Base-by-base conservation (phyloP, 2,797 vertebrate genomes). In the Schizopygopsis pylzovi region DNA sequence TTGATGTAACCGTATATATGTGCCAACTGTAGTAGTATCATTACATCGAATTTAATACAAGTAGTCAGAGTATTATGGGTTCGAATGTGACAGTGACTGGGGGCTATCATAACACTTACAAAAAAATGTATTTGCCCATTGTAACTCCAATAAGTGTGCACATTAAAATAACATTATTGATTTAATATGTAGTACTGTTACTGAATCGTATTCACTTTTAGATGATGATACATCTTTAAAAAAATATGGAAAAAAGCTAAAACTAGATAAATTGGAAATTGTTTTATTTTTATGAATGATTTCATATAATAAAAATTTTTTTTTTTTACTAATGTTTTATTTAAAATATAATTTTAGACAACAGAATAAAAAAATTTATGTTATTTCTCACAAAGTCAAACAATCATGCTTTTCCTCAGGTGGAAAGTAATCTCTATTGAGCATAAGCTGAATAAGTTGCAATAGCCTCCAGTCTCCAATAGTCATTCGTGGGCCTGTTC, bases 401-500 rank as follows among this genome's bases (percentile, higher is more conserved):
- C 7, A 4, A 79, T 79, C 15, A 28, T n/a, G 41, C 39, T 28
- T 63, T 79, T 61, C 56, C 77, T 45, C 77, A 20, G 39, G 77
- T 8, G 1, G n/a, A 79, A 43, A 79, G 61, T 13, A 11, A 49
- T 80, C 65, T 82, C 67, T 56, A 25, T 13, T 54, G 15, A 61
- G 22, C 37, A 45, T 82, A 39, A 33, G 79, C 79, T 67, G 79
- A 81, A 52, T 47, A 81, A 13, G 43, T 72, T 72, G 28, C 39
- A 75, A 37, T 63, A 61, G 70, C 81, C 68, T 41, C 70, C 54
- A 7, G 63, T 81, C 79, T 54, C 79, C 79, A 70, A 45, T 82
- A 45, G 12, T n/a, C 65, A 54, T 67, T 37, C 6, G 25, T 67
- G 39, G 79, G 61, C 61, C 61, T 65, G 25, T 43, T 71, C 22